Percentiles rank a stretch among this genome's conserved stretches.
These are phyloP conservation scores for Tragelaphus buxtoni DNA, from an alignment of 2,113 vertebrate genomes.

Conservation along the genomic window DNA sequence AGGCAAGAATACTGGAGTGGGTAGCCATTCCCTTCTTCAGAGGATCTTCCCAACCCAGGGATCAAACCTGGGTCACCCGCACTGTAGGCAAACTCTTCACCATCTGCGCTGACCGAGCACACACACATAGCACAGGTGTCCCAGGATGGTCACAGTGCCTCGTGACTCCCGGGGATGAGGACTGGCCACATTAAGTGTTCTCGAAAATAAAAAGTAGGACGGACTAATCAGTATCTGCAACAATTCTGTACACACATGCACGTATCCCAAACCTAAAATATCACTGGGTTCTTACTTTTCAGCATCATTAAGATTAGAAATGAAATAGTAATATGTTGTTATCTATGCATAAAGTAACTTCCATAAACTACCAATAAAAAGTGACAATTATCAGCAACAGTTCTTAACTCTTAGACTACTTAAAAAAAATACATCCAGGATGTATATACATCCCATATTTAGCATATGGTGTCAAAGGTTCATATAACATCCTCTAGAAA, in stretches of 20 bases:
- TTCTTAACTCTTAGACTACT: background rate
- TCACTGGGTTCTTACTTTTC: background rate
- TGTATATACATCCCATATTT: background rate
- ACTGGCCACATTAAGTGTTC: background rate
- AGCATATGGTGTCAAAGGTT: background rate
- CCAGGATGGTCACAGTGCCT: too few relatives aligned
- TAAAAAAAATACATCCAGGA: background rate
- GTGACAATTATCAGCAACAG: background rate
- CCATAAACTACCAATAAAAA: constrained; percentile 1
- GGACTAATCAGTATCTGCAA: background rate
- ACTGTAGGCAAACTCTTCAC: background rate
- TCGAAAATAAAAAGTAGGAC: background rate
- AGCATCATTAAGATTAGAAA: background rate
- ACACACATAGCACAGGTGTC: background rate
- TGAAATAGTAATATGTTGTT: background rate
- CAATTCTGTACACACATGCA: background rate
- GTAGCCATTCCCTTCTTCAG: background rate
- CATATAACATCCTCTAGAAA: background rate
- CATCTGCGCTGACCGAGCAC: background rate
- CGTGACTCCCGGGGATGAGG: background rate
- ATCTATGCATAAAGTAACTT: background rate
- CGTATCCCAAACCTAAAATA: background rate
- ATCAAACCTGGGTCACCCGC: background rate
- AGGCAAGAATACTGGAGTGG: background rate
- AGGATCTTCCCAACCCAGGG: background rate